Base-by-base conservation (phyloP, 1,140 invertebrate species). In the Ooceraea biroi region DNA sequence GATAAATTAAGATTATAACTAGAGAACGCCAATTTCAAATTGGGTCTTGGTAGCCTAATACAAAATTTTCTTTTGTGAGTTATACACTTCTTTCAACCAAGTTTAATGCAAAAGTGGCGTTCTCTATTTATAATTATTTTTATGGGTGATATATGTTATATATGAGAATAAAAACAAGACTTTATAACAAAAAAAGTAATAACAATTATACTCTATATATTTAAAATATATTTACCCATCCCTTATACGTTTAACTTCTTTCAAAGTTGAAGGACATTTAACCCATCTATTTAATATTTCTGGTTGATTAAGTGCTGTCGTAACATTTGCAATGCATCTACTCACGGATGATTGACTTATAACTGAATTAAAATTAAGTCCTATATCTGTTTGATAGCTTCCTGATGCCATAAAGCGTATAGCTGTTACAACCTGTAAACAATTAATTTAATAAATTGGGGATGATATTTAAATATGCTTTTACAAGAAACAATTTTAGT, bases 381-480 rank as follows among this genome's bases (percentile, higher is more conserved):
- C 41, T 66, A 66, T 46, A 8, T 25, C 12, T 46, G 11, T 8
- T 12, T 48, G 63, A 14, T 66, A 66, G 14, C 63, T 66, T 7
- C 63, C 63, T 22, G 19, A 46, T 25, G 63, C 63, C 36, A 68
- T 48, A 17, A 66, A 48, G 14, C 22, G 65, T 17, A 66, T 25
- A 14, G 65, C 65, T 66, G 65, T 66, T 48, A 17, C 0, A 25
- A 66, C 22, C 65, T 66, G 3, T 46, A 65, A 14, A 66, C 46
- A 46, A 48, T 66, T 27, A 25, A 66, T 61, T 30, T 61, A 66
- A 48, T 36, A 22, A 65, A 10, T 63, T 14, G 41, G 17, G 17
- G 17, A 63, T 17, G 14, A 63, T 5, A 41, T 41, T 41, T 10
- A 8, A 63, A 41, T 14, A 10, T 36, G 36, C 17, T 8, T 19